Percentiles rank a stretch among this genome's conserved stretches.
These are phyloP conservation scores for Diarsia mendica DNA, from an alignment of 2,888 invertebrate species.

Conservation along the genomic window DNA sequence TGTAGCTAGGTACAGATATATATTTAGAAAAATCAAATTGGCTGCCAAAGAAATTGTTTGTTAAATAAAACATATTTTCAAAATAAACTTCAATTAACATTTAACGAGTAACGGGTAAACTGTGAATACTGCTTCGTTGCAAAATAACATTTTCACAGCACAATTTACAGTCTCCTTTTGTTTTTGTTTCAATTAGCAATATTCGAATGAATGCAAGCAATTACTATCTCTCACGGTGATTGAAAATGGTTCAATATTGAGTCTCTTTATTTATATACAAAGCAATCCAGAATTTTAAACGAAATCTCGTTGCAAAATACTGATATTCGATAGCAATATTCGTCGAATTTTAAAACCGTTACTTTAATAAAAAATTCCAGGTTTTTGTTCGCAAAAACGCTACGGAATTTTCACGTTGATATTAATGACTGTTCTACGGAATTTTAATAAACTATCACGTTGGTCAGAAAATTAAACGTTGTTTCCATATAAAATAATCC, in stretches of 20 bases:
- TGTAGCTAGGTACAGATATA: too few species aligned
- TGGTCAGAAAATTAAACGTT: background rate
- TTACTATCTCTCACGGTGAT: conserved; percentile 4
- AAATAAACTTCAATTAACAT: background rate
- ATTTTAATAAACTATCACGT: background rate
- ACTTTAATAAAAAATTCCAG: background rate
- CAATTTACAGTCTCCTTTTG: conserved; percentile 1
- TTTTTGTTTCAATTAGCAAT: conserved; percentile 19
- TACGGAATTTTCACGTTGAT: background rate
- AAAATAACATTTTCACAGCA: conserved; percentile 8
- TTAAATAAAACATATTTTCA: too few species aligned
- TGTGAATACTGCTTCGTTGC: background rate
- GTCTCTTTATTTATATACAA: background rate
- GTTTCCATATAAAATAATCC: background rate
- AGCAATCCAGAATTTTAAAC: background rate
- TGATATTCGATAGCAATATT: background rate
- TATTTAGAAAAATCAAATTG: too few species aligned
- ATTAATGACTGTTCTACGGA: background rate
- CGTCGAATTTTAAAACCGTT: background rate
- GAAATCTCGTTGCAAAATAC: background rate
- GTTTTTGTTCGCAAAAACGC: background rate
- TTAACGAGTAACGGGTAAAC: background rate
- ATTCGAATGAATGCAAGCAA: conserved; percentile 17
- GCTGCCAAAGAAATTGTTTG: too few species aligned
- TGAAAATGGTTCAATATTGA: conserved; percentile 33